Percentiles rank a stretch among this genome's conserved stretches.
Evolutionary conservation across 2,113 vertebrate species (phyloP).

Genomic region (Dasyprocta punctata): DNA sequence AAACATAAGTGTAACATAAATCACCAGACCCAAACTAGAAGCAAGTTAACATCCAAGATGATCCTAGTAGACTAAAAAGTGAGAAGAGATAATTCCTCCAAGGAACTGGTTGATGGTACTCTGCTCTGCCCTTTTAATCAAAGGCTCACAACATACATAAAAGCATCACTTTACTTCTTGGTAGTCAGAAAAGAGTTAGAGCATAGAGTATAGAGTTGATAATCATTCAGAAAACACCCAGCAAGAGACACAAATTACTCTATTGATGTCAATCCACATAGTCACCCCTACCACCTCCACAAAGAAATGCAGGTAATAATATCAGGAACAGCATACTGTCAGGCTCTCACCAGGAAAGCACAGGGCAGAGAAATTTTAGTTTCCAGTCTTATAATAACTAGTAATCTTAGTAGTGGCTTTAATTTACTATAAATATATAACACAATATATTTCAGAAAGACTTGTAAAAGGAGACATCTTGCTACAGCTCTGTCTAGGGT

Average conservation of each 20-base stretch:
- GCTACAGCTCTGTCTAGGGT: neutral
- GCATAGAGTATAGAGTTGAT: neutral
- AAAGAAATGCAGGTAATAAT: neutral
- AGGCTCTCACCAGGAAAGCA: neutral
- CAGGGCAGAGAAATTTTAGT: neutral
- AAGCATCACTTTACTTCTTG: neutral
- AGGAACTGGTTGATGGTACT: neutral
- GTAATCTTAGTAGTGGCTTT: neutral
- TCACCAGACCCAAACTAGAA: neutral
- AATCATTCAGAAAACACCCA: neutral
- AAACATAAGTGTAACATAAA: neutral
- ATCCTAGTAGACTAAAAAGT: neutral
- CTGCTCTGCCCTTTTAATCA: neutral
- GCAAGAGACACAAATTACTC: neutral
- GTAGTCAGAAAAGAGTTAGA: neutral
- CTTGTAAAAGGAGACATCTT: neutral
- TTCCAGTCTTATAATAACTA: neutral
- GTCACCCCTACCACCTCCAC: neutral
- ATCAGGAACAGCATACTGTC: neutral
- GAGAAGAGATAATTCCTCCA: neutral
- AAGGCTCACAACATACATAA: neutral
- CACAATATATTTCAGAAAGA: neutral
- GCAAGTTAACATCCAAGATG: neutral
- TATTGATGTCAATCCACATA: neutral
- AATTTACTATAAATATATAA: neutral